Percentiles rank a stretch among this genome's conserved stretches.
Conservation (phyloP, 2,888 invertebrate species). For the Sinohyriopsis cumingii region DNA sequence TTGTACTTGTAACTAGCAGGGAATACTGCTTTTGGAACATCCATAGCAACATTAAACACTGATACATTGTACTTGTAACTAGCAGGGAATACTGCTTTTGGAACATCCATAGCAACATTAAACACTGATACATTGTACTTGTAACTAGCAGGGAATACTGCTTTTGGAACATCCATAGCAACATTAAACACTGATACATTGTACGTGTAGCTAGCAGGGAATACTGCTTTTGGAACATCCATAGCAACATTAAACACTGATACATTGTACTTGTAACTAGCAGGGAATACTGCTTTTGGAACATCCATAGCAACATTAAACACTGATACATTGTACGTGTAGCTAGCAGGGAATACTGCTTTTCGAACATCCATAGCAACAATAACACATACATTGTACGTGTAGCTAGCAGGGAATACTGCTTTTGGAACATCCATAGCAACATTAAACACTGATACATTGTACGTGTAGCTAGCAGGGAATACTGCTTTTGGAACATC, state of each 20-base stretch:
- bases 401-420: conserved; percentile 41
- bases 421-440: conserved; percentile 35
- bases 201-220: conserved; percentile 38
- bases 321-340: not conserved
- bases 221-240: conserved; percentile 26
- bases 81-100: conserved; percentile 28
- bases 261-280: conserved; percentile 18
- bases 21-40: conserved; percentile 30
- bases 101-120: conserved; percentile 40
- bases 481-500: conserved; percentile 29
- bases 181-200: conserved; percentile 23
- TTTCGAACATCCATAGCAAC: conserved; percentile 38
- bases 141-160: conserved; percentile 40
- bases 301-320: conserved; percentile 35
- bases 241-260: conserved; percentile 41
- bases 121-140: not conserved
- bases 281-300: conserved; percentile 41
- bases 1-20: conserved; percentile 37
- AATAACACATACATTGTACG: conserved; percentile 20
- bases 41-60: conserved; percentile 42
- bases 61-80: conserved; percentile 20
- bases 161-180: conserved; percentile 36
- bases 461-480: conserved; percentile 36
- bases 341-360: conserved; percentile 40
- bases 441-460: conserved; percentile 23